Conservation (phyloP, 1,140 invertebrate genomes). For the Scaptomyza hsui region DNA sequence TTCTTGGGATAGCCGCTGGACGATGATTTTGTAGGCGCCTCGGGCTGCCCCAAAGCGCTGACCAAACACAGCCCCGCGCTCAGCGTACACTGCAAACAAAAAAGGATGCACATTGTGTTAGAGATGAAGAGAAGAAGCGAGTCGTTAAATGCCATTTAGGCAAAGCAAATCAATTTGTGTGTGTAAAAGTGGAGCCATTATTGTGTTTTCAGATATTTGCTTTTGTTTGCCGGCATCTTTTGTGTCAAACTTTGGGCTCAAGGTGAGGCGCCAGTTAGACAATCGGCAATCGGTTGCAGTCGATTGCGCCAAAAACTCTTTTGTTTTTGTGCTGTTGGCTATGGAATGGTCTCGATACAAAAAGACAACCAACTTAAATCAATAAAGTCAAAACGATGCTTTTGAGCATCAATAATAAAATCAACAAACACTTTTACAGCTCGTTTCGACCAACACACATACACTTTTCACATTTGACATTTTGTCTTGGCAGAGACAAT, state of each 20-base stretch:
- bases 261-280: slow-evolving; percentile 58
- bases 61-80: slow-evolving; percentile 55
- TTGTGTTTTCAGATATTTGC: not conserved
- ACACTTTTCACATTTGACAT: slow-evolving; percentile 36
- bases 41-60: slow-evolving; percentile 46
- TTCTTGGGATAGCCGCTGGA: slow-evolving; percentile 72
- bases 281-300: slow-evolving; percentile 13
- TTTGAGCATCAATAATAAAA: slow-evolving; percentile 37
- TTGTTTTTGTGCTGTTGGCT: slow-evolving; percentile 46
- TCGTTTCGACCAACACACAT: slow-evolving; percentile 1
- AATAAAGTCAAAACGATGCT: slow-evolving; percentile 39
- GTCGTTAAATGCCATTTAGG: not conserved
- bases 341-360: slow-evolving; percentile 44
- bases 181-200: not conserved
- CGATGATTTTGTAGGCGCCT: slow-evolving; percentile 42
- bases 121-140: not conserved
- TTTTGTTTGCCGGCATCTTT: slow-evolving; percentile 42
- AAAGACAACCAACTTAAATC: slow-evolving; percentile 41
- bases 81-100: slow-evolving; percentile 57
- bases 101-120: slow-evolving; percentile 11
- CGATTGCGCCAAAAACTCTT: slow-evolving; percentile 48
- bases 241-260: slow-evolving; percentile 57
- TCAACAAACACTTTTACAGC: slow-evolving; percentile 31
- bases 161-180: not conserved
- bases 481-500: slow-evolving; percentile 10